Conservation (phyloP, 2,113 vertebrate genomes). For the Sterna hirundo region DNA sequence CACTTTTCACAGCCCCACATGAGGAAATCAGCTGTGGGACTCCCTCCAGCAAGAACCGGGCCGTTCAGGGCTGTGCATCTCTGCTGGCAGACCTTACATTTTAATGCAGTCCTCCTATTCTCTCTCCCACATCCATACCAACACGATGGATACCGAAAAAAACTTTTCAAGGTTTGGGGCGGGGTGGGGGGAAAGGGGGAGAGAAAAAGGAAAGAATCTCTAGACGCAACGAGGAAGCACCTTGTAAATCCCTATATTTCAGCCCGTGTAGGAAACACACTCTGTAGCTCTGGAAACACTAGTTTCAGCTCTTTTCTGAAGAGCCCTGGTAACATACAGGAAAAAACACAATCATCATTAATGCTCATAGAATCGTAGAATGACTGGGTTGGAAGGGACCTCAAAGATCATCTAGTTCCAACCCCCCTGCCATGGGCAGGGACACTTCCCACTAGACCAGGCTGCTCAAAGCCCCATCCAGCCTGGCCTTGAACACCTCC, state of each 20-base stretch:
- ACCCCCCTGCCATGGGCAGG: background rate
- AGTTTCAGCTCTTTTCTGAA: background rate
- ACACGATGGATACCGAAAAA: background rate
- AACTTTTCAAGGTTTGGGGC: background rate
- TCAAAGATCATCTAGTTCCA: background rate
- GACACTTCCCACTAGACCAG: background rate
- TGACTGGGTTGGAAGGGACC: background rate
- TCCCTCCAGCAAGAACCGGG: background rate
- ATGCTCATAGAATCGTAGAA: background rate
- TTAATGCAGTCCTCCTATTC: rapidly evolving
- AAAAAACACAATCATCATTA: background rate
- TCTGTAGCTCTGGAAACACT: background rate
- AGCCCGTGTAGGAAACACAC: background rate
- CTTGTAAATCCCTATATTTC: background rate
- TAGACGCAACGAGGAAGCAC: background rate
- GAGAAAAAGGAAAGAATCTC: background rate
- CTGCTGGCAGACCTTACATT: background rate
- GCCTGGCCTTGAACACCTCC: background rate
- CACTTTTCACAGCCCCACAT: rapidly evolving
- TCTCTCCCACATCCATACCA: background rate
- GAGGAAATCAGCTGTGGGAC: background rate
- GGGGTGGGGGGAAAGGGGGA: rapidly evolving
- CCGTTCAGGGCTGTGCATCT: background rate
- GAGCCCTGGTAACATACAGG: background rate
- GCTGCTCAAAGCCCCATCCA: background rate